phyloP scores from a whole-genome alignment of 2,113 vertebrate species.

The Rhea pennata region DNA sequence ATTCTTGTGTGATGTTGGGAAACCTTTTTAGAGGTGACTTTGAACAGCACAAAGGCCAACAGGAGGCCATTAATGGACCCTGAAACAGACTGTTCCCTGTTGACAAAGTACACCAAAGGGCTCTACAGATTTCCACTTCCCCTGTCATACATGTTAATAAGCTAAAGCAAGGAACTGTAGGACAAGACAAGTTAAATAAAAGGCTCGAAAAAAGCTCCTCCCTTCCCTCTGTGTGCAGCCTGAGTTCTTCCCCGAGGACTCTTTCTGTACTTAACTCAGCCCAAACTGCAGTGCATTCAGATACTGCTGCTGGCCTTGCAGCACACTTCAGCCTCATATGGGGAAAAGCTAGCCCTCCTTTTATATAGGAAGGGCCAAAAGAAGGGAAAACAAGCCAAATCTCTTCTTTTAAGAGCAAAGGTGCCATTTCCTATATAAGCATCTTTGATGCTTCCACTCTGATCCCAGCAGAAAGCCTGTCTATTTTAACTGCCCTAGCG shows the following conservation, averaged over 20 bases:
- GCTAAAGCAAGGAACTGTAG: not conserved
- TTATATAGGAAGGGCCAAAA: not conserved
- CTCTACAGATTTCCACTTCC: not conserved
- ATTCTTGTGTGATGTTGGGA: not conserved
- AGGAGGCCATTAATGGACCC: not conserved
- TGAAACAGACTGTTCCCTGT: not conserved
- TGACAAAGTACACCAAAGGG: not conserved
- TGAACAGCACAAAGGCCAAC: not conserved
- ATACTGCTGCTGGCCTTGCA: not conserved
- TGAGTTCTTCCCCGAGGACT: not conserved
- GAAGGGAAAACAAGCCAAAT: not conserved
- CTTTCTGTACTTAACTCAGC: not conserved
- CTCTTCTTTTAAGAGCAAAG: not conserved
- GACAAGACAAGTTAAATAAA: not conserved
- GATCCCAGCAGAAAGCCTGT: not conserved
- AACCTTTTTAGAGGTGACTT: not conserved
- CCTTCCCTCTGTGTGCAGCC: not conserved
- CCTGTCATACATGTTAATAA: not conserved
- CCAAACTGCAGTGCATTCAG: not conserved
- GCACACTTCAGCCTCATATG: not conserved
- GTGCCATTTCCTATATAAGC: not conserved
- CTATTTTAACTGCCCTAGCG: conserved; percentile 22
- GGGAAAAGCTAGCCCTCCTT: not conserved
- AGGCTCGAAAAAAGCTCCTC: not conserved
- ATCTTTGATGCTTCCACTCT: not conserved